Conservation (phyloP, 2,888 invertebrate species). For the Andrena camellia region DNA sequence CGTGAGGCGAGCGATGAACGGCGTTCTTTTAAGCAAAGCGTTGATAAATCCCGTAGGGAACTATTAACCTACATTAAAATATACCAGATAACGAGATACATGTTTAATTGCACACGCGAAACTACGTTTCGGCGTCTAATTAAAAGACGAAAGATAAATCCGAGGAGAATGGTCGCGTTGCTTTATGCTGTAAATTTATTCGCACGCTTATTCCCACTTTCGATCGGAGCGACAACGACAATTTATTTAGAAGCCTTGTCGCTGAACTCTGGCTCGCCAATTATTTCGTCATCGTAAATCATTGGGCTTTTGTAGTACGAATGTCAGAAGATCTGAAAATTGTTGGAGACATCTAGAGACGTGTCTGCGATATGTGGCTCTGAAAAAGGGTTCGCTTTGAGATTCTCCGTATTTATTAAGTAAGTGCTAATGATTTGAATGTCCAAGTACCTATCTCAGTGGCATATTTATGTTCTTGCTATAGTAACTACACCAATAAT, state of each 20-base stretch:
- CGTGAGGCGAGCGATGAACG: neutral
- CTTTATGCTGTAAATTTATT: neutral
- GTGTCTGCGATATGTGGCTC: neutral
- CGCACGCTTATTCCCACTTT: neutral
- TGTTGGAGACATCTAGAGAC: too few species aligned
- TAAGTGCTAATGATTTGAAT: too few species aligned
- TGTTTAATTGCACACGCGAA: neutral
- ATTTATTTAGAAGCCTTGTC: neutral
- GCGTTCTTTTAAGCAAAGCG: neutral
- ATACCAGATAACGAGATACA: conserved; percentile 7
- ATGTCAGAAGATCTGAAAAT: too few species aligned
- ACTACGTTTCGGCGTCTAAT: neutral
- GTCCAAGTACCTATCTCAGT: neutral
- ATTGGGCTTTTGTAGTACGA: neutral
- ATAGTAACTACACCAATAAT: neutral
- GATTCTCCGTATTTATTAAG: neutral
- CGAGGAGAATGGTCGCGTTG: neutral
- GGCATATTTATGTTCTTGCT: neutral
- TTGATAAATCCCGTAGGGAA: neutral
- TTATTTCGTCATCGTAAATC: neutral
- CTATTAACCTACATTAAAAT: conserved; percentile 3
- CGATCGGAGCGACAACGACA: neutral
- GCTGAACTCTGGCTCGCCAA: neutral
- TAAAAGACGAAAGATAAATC: conserved; percentile 12
- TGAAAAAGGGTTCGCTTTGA: neutral